phyloP scores from a whole-genome alignment of 2,888 invertebrate genomes.

The Drosophila conformis region DNA sequence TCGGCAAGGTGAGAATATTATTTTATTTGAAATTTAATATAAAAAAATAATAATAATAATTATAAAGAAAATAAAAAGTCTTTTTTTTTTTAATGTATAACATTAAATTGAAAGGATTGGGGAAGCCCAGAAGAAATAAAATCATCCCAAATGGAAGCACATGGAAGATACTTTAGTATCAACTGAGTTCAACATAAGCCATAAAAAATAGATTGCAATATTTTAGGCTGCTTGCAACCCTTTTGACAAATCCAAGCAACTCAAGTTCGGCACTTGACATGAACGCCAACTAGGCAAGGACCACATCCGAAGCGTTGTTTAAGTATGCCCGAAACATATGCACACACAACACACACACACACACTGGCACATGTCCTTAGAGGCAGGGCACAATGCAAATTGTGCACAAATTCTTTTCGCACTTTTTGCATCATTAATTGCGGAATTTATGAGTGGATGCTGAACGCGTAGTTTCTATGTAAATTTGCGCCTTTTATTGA shows the following conservation, averaged over 20 bases:
- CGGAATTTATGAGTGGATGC: slow-evolving; percentile 81
- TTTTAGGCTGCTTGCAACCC: background rate
- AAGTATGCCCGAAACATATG: slow-evolving; percentile 43
- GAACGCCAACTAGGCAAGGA: slow-evolving; percentile 18
- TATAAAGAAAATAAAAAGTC: background rate
- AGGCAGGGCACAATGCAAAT: slow-evolving; percentile 62
- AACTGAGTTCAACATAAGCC: background rate
- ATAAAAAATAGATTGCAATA: background rate
- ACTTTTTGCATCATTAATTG: slow-evolving; percentile 84
- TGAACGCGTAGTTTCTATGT: slow-evolving; percentile 67
- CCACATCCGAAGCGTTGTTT: slow-evolving; percentile 7
- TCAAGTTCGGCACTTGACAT: slow-evolving; percentile 15
- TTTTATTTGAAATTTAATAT: background rate
- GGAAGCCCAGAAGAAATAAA: background rate
- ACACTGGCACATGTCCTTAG: slow-evolving; percentile 15
- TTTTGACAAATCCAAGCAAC: slow-evolving; percentile 13
- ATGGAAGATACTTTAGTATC: background rate
- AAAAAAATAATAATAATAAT: background rate
- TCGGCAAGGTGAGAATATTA: too few relatives aligned
- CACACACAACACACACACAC: background rate
- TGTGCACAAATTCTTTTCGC: slow-evolving; percentile 75
- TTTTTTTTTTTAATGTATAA: too few relatives aligned
- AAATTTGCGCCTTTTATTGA: slow-evolving; percentile 76
- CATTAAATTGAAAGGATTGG: too few relatives aligned
- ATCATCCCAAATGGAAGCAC: background rate